phyloP scores from a whole-genome alignment of 1,140 invertebrate genomes.

The Cotesia typhae region DNA sequence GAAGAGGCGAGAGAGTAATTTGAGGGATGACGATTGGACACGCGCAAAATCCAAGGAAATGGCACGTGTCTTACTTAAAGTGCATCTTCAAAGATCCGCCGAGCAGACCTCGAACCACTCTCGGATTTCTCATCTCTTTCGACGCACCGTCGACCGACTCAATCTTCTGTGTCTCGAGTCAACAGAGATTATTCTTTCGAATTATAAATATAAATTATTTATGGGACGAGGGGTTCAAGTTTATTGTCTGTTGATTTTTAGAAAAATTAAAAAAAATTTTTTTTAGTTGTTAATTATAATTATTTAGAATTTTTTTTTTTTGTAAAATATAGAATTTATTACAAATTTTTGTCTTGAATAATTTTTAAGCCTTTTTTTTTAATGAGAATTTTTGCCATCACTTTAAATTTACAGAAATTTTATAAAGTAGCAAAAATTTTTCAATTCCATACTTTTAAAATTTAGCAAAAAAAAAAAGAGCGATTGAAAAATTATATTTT shows the following conservation, averaged over 20 bases:
- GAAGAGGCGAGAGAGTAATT: conserved; percentile 41
- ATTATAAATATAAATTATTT: conserved; percentile 6
- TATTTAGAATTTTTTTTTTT: too few species aligned
- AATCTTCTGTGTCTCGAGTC: conserved; percentile 26
- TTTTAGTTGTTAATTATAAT: too few species aligned
- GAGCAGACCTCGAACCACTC: conserved; percentile 18
- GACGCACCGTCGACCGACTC: conserved; percentile 31
- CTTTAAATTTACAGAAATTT: too few species aligned
- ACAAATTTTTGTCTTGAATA: too few species aligned
- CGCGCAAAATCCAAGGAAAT: conserved; percentile 50
- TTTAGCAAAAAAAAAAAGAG: too few species aligned
- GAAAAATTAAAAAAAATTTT: background rate
- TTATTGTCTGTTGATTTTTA: background rate
- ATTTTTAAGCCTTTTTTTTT: background rate
- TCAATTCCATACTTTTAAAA: too few species aligned
- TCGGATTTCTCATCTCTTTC: conserved; percentile 26
- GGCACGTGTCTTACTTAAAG: conserved; percentile 45
- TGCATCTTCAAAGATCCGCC: conserved; percentile 48
- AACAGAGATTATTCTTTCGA: background rate
- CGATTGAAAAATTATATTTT: too few species aligned
- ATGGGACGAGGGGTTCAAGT: background rate
- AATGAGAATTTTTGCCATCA: background rate
- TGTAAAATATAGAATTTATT: too few species aligned
- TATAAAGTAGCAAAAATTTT: too few species aligned
- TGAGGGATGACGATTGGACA: conserved; percentile 53